Base-by-base conservation (phyloP, 2,113 vertebrate species). In the Isichthys henryi region DNA sequence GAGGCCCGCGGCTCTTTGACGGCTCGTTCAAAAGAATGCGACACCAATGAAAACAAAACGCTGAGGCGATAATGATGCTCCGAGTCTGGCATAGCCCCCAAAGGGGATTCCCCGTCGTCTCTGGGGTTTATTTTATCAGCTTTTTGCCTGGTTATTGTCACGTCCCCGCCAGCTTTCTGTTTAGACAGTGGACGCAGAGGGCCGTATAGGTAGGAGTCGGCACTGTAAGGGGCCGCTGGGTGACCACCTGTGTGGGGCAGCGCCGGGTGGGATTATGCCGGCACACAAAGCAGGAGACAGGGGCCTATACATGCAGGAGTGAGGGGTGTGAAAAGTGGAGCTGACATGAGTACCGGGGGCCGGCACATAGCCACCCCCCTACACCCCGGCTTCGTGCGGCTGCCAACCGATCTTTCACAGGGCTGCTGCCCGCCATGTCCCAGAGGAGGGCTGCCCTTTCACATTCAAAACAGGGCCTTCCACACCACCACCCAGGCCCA, bases 291-390 rank as follows among this genome's bases (percentile, higher is more conserved):
- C 90, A 23, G 70, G 89, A 74, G 66, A 58, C 45, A 27, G 53
- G 62, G 83, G 45, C 48, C 89, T 90, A 88, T 88, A 43, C 48
- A 88, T 83, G 88, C 92, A 89, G 70, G 95, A 96, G 93, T 95
- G 96, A 96, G 93, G 91, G 93, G 95, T 94, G 95, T 96, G 95
- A 92, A 95, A 96, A 96, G 94, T 91, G 66, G 91, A 96, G 93
- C 90, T 96, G 96, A 95, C 95, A 92, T 96, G 94, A 94, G 94
- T 96, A 95, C 94, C 94, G 95, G 94, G 94, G 95, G 94, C 95
- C 93, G 93, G 27, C 27, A 39, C n/a, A 62, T 8, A 9, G 56
- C 35, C 80, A 87, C 23, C 89, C 27, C 87, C 70, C 90, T 90
- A 92, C 91, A 89, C 89, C 89, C 91, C 86, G 62, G 90, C 87